A percentile compares a stretch with the other conserved stretches of the same genome.
Evolutionary conservation across 2,113 vertebrate genomes (phyloP).

Genomic region (Serinus canaria): DNA sequence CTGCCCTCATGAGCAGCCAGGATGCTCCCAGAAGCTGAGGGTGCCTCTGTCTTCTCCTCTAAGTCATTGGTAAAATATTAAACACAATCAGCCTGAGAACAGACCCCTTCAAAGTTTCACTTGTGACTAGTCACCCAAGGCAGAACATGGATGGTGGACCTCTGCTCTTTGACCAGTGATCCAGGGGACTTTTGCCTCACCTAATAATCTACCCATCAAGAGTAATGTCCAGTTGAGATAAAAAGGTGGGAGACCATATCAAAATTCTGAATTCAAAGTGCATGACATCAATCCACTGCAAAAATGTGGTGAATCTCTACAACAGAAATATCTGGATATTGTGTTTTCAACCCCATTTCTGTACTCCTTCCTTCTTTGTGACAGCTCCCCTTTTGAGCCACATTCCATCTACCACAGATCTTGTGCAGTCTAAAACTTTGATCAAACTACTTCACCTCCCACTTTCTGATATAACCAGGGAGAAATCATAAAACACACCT

Average conservation of each 20-base stretch:
- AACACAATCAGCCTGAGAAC: background rate
- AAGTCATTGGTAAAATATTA: background rate
- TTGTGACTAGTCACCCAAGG: background rate
- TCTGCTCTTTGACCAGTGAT: background rate
- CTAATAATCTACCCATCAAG: background rate
- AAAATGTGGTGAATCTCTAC: background rate
- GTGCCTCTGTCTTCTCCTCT: background rate
- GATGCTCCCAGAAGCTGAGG: background rate
- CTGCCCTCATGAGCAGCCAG: background rate
- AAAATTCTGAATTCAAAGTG: background rate
- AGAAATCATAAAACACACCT: background rate
- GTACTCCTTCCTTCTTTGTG: background rate
- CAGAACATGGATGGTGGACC: background rate
- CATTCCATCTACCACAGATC: background rate
- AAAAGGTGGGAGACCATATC: background rate
- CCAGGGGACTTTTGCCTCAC: background rate
- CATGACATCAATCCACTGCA: accelerated
- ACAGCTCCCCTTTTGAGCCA: background rate
- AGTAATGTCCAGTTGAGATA: background rate
- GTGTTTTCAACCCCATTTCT: background rate
- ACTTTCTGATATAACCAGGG: background rate
- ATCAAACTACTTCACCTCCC: background rate
- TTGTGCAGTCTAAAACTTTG: background rate
- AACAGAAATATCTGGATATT: background rate
- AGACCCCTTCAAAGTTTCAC: background rate